Base-by-base conservation (phyloP, 2,888 invertebrate genomes). In the Acrobasis suavella region DNA sequence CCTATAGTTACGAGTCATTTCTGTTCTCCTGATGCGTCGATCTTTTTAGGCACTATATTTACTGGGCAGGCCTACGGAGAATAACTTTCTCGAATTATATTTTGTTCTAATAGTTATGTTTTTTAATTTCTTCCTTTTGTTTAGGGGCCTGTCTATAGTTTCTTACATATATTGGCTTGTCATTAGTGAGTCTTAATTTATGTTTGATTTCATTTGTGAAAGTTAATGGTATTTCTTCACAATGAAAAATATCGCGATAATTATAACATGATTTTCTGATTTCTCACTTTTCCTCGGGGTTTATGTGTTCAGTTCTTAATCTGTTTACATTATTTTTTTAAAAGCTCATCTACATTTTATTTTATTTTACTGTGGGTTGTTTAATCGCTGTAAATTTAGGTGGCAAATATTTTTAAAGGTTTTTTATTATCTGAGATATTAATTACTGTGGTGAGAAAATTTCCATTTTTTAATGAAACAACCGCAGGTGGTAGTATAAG, bases 191-290 rank as follows among this genome's bases (percentile, higher is more conserved):
- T 62, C 69, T 71, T 15, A 86, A 75, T 64, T 76, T 61, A 14
- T 85, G 85, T 68, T 76, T 76, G 0, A 81, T 67, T 14, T 70
- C 60, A 46, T 78, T 72, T 7, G 79, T 80, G 9, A 72, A 73
- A 0, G 75, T 72, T 38, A 82, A 39, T 0, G 77, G 74, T 1
- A 78, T 69, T 5, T 75, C 67, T 42, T 78, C 76, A 12, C 67
- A 68, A 50, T 80, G 69, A 60, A 83, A 80, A 3, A 83, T 72
- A 9, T 83, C 78, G 17, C 72, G 62, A 62, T 70, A 80, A 49
- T 78, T 64, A 14, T 62, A 68, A 46, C 75, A 73, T 6, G 80
- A 32, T 62, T 74, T 71, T 17, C 61, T 55, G 5, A 76, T 72
- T 62, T 70, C 63, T 0, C 67, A 39, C 12, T 69, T 73, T 15